Conservation (phyloP, 1,140 invertebrate genomes). For the Lerema accius region DNA sequence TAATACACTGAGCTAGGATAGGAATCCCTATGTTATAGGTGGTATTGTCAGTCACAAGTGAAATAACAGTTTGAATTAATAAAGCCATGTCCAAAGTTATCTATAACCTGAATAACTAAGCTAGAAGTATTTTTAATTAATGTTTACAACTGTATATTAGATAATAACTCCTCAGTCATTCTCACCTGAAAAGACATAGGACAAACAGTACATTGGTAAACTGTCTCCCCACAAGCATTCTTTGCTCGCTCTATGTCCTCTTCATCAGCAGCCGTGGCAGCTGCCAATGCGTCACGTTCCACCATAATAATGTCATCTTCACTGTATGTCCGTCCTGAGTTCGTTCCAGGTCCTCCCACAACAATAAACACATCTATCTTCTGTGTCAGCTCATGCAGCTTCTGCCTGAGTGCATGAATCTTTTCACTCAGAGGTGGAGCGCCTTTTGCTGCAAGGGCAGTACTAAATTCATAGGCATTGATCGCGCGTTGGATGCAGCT, state of each 20-base stretch:
- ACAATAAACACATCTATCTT: slow-evolving; percentile 78
- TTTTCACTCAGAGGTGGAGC: slow-evolving; percentile 67
- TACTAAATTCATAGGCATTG: slow-evolving; percentile 67
- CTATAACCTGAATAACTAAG: too few species aligned
- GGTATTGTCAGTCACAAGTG: too few species aligned
- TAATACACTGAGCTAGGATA: too few species aligned
- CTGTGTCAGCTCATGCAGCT: slow-evolving; percentile 69
- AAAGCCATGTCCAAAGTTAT: too few species aligned
- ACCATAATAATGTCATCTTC: slow-evolving; percentile 78
- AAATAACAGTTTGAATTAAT: too few species aligned
- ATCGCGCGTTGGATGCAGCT: slow-evolving; percentile 61
- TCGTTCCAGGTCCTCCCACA: slow-evolving; percentile 60
- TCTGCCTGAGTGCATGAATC: slow-evolving; percentile 58
- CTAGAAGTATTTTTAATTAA: too few species aligned
- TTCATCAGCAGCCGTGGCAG: slow-evolving; percentile 61
- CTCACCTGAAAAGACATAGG: slow-evolving; percentile 64
- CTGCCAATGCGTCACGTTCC: slow-evolving; percentile 62
- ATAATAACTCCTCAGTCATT: too few species aligned
- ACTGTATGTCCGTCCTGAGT: slow-evolving; percentile 58
- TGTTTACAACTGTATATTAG: too few species aligned
- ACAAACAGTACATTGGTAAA: slow-evolving; percentile 72
- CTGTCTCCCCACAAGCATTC: slow-evolving; percentile 66
- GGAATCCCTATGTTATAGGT: too few species aligned
- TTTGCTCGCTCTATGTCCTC: slow-evolving; percentile 64
- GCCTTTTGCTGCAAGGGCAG: slow-evolving; percentile 43